These are phyloP conservation scores for Anthopleura xanthogrammica DNA, from an alignment of 92 coral and sea anemone species.

Conservation along the genomic window DNA sequence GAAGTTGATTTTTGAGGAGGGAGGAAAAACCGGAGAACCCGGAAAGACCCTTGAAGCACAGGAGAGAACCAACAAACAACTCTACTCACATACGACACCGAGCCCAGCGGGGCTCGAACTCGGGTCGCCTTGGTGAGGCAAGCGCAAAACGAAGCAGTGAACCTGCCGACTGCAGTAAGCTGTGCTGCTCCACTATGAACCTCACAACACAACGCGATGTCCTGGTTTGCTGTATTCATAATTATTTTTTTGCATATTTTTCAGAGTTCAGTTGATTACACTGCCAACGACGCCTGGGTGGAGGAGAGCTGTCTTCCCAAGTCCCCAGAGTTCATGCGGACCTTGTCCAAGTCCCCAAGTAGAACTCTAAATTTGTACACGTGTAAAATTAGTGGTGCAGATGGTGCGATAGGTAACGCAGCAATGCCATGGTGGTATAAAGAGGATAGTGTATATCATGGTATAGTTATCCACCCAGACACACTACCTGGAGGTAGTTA, in stretches of 20 bases:
- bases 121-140: no score
- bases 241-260: background rate
- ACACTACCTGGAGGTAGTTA: constrained; percentile 75
- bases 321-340: constrained; percentile 28
- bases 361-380: constrained; percentile 73
- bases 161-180: no score
- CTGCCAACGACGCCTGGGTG: constrained; percentile 64
- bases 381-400: constrained; percentile 38
- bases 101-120: no score
- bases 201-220: no score
- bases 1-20: no score
- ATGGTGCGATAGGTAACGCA: constrained; percentile 48
- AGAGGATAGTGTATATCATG: constrained; percentile 60
- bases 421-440: constrained; percentile 72
- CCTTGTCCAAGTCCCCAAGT: constrained; percentile 63
- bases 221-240: background rate
- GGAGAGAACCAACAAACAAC: no score
- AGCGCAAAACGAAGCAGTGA: no score
- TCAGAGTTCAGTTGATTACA: constrained; percentile 69
- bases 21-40: no score
- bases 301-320: constrained; percentile 30
- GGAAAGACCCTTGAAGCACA: no score
- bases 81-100: no score
- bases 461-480: constrained; percentile 65
- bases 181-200: no score